Conservation (phyloP, 1,140 invertebrate species). For the Dermatophagoides farinae region DNA sequence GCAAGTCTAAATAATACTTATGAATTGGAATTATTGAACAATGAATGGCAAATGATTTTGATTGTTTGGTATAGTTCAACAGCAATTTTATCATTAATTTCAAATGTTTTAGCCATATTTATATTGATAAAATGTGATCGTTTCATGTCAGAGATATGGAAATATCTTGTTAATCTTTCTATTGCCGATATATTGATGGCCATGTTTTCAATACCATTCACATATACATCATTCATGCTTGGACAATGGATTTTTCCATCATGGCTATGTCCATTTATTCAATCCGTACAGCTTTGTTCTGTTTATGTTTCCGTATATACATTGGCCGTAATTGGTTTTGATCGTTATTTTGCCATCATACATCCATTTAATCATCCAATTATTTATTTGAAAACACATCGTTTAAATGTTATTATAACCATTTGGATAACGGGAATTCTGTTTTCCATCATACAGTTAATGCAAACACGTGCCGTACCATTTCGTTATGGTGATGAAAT, state of each 20-base stretch:
- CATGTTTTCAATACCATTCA: conserved; percentile 28
- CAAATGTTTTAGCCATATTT: conserved; percentile 2
- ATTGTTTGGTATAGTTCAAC: not conserved
- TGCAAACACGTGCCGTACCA: conserved; percentile 24
- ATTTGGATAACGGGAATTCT: conserved; percentile 30
- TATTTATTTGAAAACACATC: conserved; percentile 25
- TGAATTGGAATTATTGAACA: not conserved
- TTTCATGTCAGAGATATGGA: conserved; percentile 20
- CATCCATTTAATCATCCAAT: conserved; percentile 23
- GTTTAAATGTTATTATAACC: conserved; percentile 22
- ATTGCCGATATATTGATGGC: conserved; percentile 28
- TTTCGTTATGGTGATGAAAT: conserved; percentile 22
- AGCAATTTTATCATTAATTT: conserved; percentile 3
- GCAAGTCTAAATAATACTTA: conserved; percentile 2
- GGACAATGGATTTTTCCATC: conserved; percentile 27
- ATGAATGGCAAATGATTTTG: not conserved
- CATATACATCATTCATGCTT: conserved; percentile 28
- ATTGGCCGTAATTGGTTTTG: conserved; percentile 27
- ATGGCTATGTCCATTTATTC: conserved; percentile 26
- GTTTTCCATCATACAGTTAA: conserved; percentile 28
- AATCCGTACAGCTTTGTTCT: conserved; percentile 27
- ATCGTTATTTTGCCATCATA: conserved; percentile 29
- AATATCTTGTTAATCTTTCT: conserved; percentile 27
- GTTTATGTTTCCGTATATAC: conserved; percentile 29
- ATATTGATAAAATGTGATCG: not conserved